These are phyloP conservation scores for Cybosia mesomella DNA, from an alignment of 2,888 invertebrate species.

Conservation along the genomic window DNA sequence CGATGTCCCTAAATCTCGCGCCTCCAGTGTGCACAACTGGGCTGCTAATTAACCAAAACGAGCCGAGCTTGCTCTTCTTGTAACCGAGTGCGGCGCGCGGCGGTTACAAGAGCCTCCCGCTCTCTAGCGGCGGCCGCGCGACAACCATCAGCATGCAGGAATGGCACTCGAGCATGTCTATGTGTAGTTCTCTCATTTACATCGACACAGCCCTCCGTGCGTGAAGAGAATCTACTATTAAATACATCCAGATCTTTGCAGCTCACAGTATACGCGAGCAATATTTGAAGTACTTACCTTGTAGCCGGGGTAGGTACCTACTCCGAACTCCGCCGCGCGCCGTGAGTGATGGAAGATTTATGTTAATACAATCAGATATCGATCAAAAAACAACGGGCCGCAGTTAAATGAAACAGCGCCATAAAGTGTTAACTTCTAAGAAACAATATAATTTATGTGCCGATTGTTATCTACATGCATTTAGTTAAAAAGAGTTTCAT, in stretches of 20 bases:
- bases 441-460: conserved; percentile 23
- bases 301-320: neutral
- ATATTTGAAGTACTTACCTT: neutral
- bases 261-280: neutral
- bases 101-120: neutral
- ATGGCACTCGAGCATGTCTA: neutral
- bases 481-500: conserved; percentile 21
- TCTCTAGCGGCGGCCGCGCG: neutral
- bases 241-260: neutral
- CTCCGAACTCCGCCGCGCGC: neutral
- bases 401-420: conserved; percentile 18
- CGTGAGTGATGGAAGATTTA: conserved; percentile 18
- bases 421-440: conserved; percentile 25
- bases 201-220: conserved; percentile 1
- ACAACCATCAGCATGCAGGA: conserved; percentile 12
- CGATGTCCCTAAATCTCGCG: too few species aligned
- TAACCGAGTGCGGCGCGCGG: neutral
- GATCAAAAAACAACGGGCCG: conserved; percentile 21
- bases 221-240: neutral
- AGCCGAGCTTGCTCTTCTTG: neutral
- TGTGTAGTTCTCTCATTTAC: conserved; percentile 11
- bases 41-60: neutral
- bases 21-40: neutral
- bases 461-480: conserved; percentile 20
- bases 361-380: conserved; percentile 22